phyloP scores from a whole-genome alignment of 2,113 vertebrate genomes.

The Pogona vitticeps region DNA sequence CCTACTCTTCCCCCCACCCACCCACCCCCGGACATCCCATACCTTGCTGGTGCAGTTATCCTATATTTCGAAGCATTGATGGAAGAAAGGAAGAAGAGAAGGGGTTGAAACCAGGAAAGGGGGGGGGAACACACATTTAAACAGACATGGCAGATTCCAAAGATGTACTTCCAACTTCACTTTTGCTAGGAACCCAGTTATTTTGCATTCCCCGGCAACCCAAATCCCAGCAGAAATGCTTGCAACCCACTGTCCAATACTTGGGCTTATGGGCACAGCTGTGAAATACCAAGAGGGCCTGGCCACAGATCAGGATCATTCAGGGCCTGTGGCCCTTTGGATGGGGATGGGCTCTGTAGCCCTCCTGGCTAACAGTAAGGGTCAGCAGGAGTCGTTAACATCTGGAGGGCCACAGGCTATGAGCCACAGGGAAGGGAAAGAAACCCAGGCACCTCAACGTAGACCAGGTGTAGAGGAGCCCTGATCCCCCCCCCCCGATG shows the following conservation, averaged over 20 bases:
- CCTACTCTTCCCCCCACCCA: neutral
- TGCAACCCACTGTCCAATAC: neutral
- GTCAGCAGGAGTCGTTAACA: neutral
- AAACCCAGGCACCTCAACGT: too few species aligned
- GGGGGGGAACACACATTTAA: neutral
- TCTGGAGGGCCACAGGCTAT: neutral
- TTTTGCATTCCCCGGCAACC: neutral
- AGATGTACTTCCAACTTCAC: neutral
- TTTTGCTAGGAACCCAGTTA: slow-evolving; percentile 38
- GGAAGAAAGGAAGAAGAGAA: slow-evolving; percentile 63
- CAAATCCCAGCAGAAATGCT: neutral
- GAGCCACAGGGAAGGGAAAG: too few species aligned
- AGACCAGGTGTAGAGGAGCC: too few species aligned
- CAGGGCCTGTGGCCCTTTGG: neutral
- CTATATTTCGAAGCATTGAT: slow-evolving; percentile 84
- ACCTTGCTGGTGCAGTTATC: slow-evolving; percentile 99
- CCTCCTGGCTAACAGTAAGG: neutral
- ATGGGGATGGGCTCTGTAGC: neutral
- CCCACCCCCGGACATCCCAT: slow-evolving; percentile 54
- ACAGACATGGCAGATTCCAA: neutral
- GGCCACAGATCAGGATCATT: neutral
- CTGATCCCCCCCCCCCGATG: too few species aligned
- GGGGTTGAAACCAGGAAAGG: slow-evolving; percentile 37
- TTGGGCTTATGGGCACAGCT: neutral
- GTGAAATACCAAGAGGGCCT: neutral